A percentile compares a stretch with the other conserved stretches of the same genome.
These are phyloP conservation scores for Solen grandis DNA, from an alignment of 1,140 invertebrate species.

Conservation along the genomic window DNA sequence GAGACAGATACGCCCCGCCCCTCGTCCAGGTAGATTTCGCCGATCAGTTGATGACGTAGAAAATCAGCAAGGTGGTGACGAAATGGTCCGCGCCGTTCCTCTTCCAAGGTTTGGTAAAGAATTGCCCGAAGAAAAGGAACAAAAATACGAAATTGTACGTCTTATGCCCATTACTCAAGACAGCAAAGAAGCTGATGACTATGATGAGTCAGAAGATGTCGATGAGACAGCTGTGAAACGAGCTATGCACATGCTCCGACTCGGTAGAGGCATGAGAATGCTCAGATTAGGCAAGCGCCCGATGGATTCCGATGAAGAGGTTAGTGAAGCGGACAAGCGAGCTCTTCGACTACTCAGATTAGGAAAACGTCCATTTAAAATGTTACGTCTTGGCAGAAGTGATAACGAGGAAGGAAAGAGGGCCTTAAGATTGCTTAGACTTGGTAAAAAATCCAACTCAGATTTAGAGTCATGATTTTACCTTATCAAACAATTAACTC, in stretches of 20 bases:
- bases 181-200: neutral
- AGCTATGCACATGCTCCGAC: constrained; percentile 52
- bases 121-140: neutral
- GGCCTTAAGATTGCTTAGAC: constrained; percentile 37
- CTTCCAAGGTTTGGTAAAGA: constrained; percentile 1
- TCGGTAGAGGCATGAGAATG: constrained; percentile 54
- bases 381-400: constrained; percentile 39
- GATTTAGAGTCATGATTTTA: constrained; percentile 23
- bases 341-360: constrained; percentile 49
- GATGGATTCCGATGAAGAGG: neutral
- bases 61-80: neutral
- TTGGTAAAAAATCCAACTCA: constrained; percentile 19
- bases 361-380: constrained; percentile 56
- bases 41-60: constrained; percentile 2
- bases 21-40: constrained; percentile 59
- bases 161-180: constrained; percentile 35
- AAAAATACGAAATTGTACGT: constrained; percentile 18
- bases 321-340: constrained; percentile 29
- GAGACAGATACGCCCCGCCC: constrained; percentile 58
- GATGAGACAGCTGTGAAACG: constrained; percentile 30
- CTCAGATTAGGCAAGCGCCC: constrained; percentile 51
- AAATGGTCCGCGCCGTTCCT: neutral
- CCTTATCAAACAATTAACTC: too few relatives aligned
- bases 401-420: constrained; percentile 20
- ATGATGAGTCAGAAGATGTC: neutral